Evolutionary conservation across 2,888 invertebrate species (phyloP).

Genomic region (Dascillus cervinus): DNA sequence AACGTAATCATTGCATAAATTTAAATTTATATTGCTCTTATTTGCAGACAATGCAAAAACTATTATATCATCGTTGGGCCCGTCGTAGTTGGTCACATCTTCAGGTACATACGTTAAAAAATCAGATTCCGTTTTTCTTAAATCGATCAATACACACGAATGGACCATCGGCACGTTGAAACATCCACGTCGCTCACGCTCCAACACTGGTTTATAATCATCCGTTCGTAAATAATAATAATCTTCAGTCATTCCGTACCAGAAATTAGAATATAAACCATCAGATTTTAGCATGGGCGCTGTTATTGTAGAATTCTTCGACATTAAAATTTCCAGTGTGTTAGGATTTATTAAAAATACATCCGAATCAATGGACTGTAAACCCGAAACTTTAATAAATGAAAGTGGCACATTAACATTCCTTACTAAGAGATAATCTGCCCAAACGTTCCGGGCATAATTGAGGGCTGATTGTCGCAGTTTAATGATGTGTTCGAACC

Average conservation of each 20-base stretch:
- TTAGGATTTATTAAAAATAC: slow-evolving; percentile 65
- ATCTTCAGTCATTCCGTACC: slow-evolving; percentile 85
- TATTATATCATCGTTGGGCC: slow-evolving; percentile 81
- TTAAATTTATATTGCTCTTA: slow-evolving; percentile 54
- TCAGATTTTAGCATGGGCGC: slow-evolving; percentile 84
- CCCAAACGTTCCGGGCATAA: slow-evolving; percentile 70
- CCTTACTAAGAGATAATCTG: slow-evolving; percentile 82
- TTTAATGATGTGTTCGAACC: slow-evolving; percentile 71
- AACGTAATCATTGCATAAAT: slow-evolving; percentile 70
- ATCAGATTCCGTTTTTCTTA: slow-evolving; percentile 53
- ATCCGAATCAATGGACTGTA: slow-evolving; percentile 79
- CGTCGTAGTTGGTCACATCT: slow-evolving; percentile 55
- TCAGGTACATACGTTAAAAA: slow-evolving; percentile 65
- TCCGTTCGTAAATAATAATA: slow-evolving; percentile 80
- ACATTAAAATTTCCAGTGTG: slow-evolving; percentile 55
- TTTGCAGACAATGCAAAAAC: slow-evolving; percentile 81
- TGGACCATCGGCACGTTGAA: slow-evolving; percentile 88
- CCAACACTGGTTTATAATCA: slow-evolving; percentile 73
- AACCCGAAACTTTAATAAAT: slow-evolving; percentile 20
- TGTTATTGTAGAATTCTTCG: slow-evolving; percentile 55
- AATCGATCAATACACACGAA: slow-evolving; percentile 73
- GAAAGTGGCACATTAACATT: slow-evolving; percentile 8
- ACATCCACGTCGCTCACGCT: slow-evolving; percentile 61
- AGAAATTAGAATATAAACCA: slow-evolving; percentile 89
- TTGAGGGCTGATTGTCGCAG: slow-evolving; percentile 69